Percentiles rank a stretch among this genome's conserved stretches.
Evolutionary conservation across 2,888 invertebrate genomes (phyloP).

Genomic region (Osmoderma eremita): DNA sequence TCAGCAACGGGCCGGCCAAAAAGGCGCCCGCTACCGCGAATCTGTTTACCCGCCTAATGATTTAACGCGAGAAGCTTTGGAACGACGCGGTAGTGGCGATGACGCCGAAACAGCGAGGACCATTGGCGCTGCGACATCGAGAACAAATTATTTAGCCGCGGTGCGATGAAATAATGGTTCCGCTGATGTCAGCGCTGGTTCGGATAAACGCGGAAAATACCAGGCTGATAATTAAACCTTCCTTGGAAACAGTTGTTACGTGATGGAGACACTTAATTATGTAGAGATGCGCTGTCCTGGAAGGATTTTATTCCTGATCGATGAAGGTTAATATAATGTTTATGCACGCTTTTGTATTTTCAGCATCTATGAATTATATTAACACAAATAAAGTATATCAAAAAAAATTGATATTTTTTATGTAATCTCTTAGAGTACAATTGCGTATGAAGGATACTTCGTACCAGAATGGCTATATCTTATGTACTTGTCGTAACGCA

Average conservation of each 20-base stretch:
- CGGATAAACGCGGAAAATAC: conserved; percentile 24
- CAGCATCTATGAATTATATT: no score
- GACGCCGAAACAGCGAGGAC: conserved; percentile 1
- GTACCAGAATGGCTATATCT: no score
- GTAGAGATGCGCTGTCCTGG: conserved; percentile 8
- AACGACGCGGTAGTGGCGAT: neutral
- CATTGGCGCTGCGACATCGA: neutral
- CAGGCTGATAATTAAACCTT: conserved; percentile 24
- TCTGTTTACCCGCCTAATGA: conserved; percentile 13
- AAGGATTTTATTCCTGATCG: conserved; percentile 6
- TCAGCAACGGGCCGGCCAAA: conserved; percentile 11
- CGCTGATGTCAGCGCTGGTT: neutral
- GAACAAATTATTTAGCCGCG: conserved; percentile 17
- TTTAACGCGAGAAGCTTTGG: neutral
- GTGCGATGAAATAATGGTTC: conserved; percentile 14
- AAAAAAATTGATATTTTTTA: no score
- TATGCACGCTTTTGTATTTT: no score
- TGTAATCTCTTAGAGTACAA: no score
- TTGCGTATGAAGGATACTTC: no score
- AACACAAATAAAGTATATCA: no score
- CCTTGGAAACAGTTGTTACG: conserved; percentile 31
- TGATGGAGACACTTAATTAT: conserved; percentile 32
- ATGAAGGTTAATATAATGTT: no score
- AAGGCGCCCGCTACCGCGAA: neutral
- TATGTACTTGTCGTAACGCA: no score